Evolutionary conservation across 1,140 invertebrate genomes (phyloP).

Genomic region (Lordiphosa mommai): DNA sequence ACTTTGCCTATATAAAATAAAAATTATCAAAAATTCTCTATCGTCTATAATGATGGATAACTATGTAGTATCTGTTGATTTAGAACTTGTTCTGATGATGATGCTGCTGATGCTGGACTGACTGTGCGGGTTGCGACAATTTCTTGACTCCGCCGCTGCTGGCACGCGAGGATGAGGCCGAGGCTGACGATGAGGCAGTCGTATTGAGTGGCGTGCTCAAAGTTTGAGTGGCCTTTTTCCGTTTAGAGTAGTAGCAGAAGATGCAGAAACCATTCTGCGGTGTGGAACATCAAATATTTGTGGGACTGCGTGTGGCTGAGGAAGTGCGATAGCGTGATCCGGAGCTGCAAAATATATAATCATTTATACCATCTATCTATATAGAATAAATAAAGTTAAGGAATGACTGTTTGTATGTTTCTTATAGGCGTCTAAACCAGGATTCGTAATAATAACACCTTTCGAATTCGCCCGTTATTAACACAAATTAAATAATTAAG

Average conservation of each 20-base stretch:
- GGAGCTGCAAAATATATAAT: constrained; percentile 37
- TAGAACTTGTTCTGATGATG: constrained; percentile 34
- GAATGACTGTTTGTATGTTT: too few species aligned
- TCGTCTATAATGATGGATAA: constrained; percentile 10
- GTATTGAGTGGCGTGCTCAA: constrained; percentile 45
- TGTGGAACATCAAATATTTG: constrained; percentile 79
- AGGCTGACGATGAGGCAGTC: constrained; percentile 55
- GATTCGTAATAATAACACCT: too few species aligned
- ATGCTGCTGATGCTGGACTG: constrained; percentile 9
- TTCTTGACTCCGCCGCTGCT: constrained; percentile 50
- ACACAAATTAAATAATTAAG: too few species aligned
- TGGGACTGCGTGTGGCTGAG: constrained; percentile 72
- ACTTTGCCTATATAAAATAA: constrained; percentile 55
- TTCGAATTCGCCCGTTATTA: too few species aligned
- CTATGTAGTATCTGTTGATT: constrained; percentile 3
- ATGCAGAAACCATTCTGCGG: constrained; percentile 79
- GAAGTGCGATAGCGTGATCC: constrained; percentile 71
- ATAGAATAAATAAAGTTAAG: too few species aligned
- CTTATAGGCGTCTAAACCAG: too few species aligned
- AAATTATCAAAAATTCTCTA: constrained; percentile 57
- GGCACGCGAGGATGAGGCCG: constrained; percentile 50
- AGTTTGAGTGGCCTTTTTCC: constrained; percentile 37
- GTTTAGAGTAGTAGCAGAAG: constrained; percentile 76
- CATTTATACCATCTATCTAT: too few species aligned
- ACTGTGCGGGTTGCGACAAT: constrained; percentile 14